Evolutionary conservation across 2,797 vertebrate species (phyloP), one percentile per base, ranked within the genome.

Genomic region (Coreius guichenoti): DNA sequence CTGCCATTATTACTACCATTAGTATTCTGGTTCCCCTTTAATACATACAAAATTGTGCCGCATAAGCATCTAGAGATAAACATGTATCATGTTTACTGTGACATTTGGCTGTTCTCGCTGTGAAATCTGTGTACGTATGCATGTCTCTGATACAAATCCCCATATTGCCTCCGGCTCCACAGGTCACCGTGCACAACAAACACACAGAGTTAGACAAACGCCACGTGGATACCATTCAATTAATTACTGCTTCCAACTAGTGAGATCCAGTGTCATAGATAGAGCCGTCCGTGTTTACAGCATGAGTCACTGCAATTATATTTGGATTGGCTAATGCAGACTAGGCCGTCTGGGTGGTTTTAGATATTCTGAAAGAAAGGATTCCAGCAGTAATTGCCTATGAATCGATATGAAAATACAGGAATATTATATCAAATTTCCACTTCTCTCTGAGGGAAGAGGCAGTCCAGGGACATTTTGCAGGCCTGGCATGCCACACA

Each of bases 401-500:
- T 79, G 43, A 70, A 79, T 79, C 51, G 26, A 72, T 70, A 79
- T 79, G 83, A 39, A 79, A 85, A 85, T 72, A 72, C 23, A 58
- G 16, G 9, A 39, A 72, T 81, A 69, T 29, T 70, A 58, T 58
- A 72, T 29, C 8, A 43, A 23, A 56, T 58, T 45, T 70, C 51
- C 80, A 70, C 47, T 43, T 81, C 67, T 69, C 47, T 69, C 47
- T 12, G 33, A 61, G 54, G 56, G 54, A 80, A 39, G 77, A 67
- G 17, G 45, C 43, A 1, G 23, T 51, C 68, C 31, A 73, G 29
- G 43, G 84, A 73, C 33, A n/a, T 88, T 92, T 92, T 89, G 85
- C 19, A 91, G 91, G 89, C 90, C 83, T 73, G 78, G 77, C 82
- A 87, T 75, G 79, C 84, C 9, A 84, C 89, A 89, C 87, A n/a